Evolutionary conservation across 2,888 invertebrate genomes (phyloP).

Genomic region (Actias luna): DNA sequence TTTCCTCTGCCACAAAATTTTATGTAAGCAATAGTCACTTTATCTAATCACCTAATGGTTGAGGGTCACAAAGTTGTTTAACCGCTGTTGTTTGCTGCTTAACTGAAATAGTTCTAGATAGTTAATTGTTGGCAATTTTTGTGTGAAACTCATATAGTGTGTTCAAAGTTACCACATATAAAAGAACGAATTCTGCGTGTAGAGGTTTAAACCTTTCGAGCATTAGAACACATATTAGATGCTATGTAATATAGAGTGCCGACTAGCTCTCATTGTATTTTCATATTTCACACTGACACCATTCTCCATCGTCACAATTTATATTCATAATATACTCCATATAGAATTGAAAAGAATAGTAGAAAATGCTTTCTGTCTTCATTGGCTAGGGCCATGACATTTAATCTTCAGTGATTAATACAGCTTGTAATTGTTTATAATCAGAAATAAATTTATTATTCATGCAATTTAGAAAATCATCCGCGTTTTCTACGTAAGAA

Average conservation of each 20-base stretch:
- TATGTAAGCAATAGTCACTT: conserved; percentile 22
- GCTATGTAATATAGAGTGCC: too few relatives aligned
- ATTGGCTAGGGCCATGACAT: neutral
- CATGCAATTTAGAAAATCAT: too few relatives aligned
- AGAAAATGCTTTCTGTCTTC: neutral
- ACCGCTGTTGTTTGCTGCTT: conserved; percentile 14
- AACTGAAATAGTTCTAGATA: conserved; percentile 10
- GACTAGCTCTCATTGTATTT: too few relatives aligned
- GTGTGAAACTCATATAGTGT: neutral
- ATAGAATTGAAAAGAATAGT: neutral
- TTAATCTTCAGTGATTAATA: neutral
- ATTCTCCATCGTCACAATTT: too few relatives aligned
- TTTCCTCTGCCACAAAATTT: conserved; percentile 12
- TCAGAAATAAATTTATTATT: too few relatives aligned
- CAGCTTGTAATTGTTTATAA: neutral
- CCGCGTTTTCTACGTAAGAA: too few relatives aligned
- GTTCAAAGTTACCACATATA: neutral
- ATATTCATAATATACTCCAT: neutral
- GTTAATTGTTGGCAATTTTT: conserved; percentile 7
- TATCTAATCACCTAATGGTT: conserved; percentile 28
- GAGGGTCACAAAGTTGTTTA: conserved; percentile 23
- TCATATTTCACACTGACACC: too few relatives aligned
- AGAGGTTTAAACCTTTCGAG: neutral
- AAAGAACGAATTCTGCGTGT: neutral
- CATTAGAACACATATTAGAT: neutral